phyloP scores from a whole-genome alignment of 2,797 vertebrate genomes.

The Rousettus madagascariensis region DNA sequence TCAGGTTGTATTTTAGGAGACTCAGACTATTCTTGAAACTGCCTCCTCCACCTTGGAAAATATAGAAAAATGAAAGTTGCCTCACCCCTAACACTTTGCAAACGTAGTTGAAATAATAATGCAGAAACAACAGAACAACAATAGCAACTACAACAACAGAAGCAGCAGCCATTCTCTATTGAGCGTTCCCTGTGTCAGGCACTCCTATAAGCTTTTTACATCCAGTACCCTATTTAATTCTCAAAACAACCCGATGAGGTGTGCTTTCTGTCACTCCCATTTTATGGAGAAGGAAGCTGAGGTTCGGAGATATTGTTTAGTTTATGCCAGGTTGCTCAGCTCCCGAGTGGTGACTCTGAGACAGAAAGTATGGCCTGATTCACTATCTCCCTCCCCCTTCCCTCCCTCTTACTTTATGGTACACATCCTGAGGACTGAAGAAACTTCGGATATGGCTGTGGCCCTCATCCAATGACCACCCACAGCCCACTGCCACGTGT shows the following conservation, averaged over 20 bases:
- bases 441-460: neutral
- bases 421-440: neutral
- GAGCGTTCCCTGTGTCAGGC: neutral
- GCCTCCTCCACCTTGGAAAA: neutral
- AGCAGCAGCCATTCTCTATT: neutral
- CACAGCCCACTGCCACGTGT: accelerated
- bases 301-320: neutral
- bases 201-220: accelerated
- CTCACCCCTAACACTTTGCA: neutral
- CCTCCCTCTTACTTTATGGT: neutral
- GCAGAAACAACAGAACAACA: neutral
- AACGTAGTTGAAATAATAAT: neutral
- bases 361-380: neutral
- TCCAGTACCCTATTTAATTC: accelerated
- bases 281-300: neutral
- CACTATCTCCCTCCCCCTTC: accelerated
- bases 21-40: neutral
- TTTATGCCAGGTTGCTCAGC: neutral
- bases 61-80: neutral
- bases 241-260: too few relatives aligned
- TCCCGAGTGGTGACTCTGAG: neutral
- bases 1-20: neutral
- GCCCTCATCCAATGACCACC: neutral
- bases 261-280: neutral
- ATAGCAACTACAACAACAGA: accelerated